Evolutionary conservation across 1,140 invertebrate genomes (phyloP).

Genomic region (Bombus impatiens): DNA sequence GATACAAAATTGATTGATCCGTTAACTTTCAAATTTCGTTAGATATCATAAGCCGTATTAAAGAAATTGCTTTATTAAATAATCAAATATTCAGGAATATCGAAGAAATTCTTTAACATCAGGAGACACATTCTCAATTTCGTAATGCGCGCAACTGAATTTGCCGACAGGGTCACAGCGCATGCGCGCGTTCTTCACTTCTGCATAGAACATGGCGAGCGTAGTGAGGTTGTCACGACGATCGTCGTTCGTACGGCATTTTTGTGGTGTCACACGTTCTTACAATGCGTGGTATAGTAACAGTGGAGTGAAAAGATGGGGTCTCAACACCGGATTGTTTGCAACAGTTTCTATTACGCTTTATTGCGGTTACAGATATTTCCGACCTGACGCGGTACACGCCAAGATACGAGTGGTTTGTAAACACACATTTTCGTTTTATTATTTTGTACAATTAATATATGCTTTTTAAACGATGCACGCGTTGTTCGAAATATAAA

Average conservation of each 20-base stretch:
- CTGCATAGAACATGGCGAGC: slow-evolving; percentile 62
- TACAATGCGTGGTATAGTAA: slow-evolving; percentile 33
- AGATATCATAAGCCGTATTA: no score
- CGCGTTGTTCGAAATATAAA: no score
- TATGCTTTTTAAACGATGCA: background rate
- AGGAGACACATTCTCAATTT: background rate
- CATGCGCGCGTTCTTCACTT: slow-evolving; percentile 35
- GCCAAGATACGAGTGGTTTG: slow-evolving; percentile 71
- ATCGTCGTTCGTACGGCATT: slow-evolving; percentile 29
- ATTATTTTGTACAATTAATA: background rate
- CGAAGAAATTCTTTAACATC: no score
- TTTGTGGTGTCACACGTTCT: slow-evolving; percentile 47
- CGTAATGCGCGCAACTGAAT: background rate
- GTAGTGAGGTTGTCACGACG: slow-evolving; percentile 46
- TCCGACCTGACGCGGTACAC: slow-evolving; percentile 59
- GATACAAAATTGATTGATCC: background rate
- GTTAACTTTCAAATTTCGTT: no score
- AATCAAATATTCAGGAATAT: no score
- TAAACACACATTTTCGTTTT: background rate
- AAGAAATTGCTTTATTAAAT: no score
- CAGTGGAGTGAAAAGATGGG: slow-evolving; percentile 28
- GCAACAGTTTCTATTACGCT: slow-evolving; percentile 59
- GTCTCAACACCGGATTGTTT: slow-evolving; percentile 46
- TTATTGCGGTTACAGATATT: slow-evolving; percentile 54
- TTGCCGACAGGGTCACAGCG: background rate